Base-by-base conservation (phyloP, 1,140 invertebrate genomes). In the Drosophila kurseongensis region DNA sequence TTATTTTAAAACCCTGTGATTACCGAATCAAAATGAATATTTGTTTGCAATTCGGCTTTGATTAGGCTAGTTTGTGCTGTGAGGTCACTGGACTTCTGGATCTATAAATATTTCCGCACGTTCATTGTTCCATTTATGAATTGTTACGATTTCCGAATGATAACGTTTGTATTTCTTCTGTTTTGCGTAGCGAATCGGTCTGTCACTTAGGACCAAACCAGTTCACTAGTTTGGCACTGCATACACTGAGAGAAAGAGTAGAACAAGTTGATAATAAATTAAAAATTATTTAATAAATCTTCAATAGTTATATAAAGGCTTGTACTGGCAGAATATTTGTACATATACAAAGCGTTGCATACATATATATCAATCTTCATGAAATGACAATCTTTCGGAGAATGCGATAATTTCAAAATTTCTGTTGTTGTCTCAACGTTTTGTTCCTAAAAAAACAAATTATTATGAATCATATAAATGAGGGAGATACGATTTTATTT, bases 81-180 rank as follows among this genome's bases (percentile, higher is more conserved):
- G 38, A 71, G 68, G 68, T 71, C 68, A 71, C 52, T 71, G 68
- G 35, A 71, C 68, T 57, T 32, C 36, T 12, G 27, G 27, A 52
- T 58, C 52, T 50, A 71, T 54, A 38, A 54, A 36, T 66, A 68
- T 32, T 57, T 58, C 16, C 48, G 52, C 52, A 35, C 7, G 18
- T 36, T 71, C 66, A 71, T 35, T 71, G 52, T 58, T 71, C 66
- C 66, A 71, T 71, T 71, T 71, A 29, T 58, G 54, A 71, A 71
- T 71, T 58, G 67, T 69, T 71, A 58, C 67, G 52, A 42, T 58
- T 71, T n/a, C n/a, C 35, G 29, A 14, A 38, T 48, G 66, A 71
- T 71, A 71, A 69, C 42, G 52, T 9, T n/a, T 52, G 60, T 52
- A 36, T 52, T 38, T 38, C 38, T 54, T 52, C 0, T 13, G 36